Base-by-base conservation (phyloP, 2,888 invertebrate species). In the Omphaloscelis lunosa region DNA sequence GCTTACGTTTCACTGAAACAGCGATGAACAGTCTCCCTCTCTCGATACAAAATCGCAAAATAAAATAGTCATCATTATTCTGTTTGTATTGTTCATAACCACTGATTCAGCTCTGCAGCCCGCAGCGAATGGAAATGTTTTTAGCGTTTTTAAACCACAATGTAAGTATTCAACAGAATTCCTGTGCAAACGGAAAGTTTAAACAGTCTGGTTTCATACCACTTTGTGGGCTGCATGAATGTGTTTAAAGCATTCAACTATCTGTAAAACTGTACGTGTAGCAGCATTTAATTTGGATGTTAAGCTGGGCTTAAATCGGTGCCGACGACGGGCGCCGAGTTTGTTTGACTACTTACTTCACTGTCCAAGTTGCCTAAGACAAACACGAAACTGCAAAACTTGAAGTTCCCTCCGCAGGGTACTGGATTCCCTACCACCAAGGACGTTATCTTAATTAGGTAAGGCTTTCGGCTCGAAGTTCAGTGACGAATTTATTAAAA, bases 351-450 rank as follows among this genome's bases (percentile, higher is more conserved):
- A 94, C 93, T 93, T 93, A 94, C 93, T 94, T 93, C 91, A 91
- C 93, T 93, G 94, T 93, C 95, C 93, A 95, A 95, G 92, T 95
- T 94, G 91, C 91, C 91, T 91, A 93, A 95, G 95, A 94, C 94
- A 95, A 96, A 95, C 94, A 95, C 90, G 91, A 93, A 94, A 95
- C 94, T 94, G 92, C 92, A 92, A 92, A 94, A 95, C 93, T 95
- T 92, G 82, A 87, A 91, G 90, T 89, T 88, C 58, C 29, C 84
- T 89, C 89, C 89, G 82, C 87, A 87, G 89, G 89, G 89, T 87
- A 83, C 89, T 86, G 88, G 88, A 89, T 91, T 88, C 90, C 88
- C 84, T 84, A 89, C 90, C 92, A 90, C 91, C 90, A 90, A 93
- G 89, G 89, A 91, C 93, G 92, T 92, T 93, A 93, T 95, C 95